A percentile compares a stretch with the other conserved stretches of the same genome.
phyloP scores from a whole-genome alignment of 2,797 vertebrate genomes.

The Bovichtus diacanthus region DNA sequence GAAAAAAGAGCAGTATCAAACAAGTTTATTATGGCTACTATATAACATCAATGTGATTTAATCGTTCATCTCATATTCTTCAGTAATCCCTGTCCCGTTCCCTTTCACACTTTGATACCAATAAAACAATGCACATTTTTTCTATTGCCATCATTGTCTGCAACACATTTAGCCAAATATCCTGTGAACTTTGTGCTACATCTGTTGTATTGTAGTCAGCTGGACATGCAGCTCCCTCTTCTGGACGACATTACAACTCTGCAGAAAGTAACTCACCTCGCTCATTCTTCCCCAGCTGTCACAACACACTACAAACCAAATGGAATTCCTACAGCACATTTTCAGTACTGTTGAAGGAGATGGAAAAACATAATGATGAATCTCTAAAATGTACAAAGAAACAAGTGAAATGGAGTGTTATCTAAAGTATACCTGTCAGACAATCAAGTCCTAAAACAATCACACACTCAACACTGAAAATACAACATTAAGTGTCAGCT shows the following conservation, averaged over 20 bases:
- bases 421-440: background rate
- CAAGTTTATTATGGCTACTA: too few species aligned
- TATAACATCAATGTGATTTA: too few species aligned
- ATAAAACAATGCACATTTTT: too few species aligned
- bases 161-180: too few species aligned
- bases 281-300: background rate
- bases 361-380: background rate
- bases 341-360: background rate
- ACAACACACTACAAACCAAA: background rate
- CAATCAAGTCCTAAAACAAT: background rate
- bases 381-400: background rate
- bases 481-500: too few species aligned
- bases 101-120: too few species aligned
- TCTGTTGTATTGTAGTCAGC: too few species aligned
- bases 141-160: too few species aligned
- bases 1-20: too few species aligned
- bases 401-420: background rate
- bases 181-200: too few species aligned
- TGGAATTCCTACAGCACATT: background rate
- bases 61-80: too few species aligned
- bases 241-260: conserved; percentile 14
- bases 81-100: too few species aligned
- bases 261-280: background rate
- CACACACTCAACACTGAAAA: background rate
- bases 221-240: conserved; percentile 24